phyloP scores from a whole-genome alignment of 2,888 invertebrate species.

The Harpalus rufipes region DNA sequence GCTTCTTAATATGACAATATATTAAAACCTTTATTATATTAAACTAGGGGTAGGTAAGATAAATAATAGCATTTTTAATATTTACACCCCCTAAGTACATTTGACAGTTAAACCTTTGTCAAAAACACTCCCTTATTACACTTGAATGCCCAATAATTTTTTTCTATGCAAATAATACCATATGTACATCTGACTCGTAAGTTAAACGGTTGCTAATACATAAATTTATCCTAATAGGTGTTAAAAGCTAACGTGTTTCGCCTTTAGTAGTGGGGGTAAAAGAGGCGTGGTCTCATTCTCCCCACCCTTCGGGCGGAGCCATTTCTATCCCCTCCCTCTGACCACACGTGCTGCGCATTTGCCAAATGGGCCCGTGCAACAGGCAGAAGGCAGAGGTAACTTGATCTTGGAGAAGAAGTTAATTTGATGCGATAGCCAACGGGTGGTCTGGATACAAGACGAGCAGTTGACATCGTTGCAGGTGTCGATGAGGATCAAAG shows the following conservation, averaged over 20 bases:
- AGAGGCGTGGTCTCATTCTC: conserved; percentile 29
- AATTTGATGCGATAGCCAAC: conserved; percentile 20
- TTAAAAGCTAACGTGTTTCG: conserved; percentile 69
- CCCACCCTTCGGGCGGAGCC: conserved; percentile 5
- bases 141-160: conserved; percentile 55
- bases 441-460: conserved; percentile 31
- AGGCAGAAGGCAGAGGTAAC: conserved; percentile 59
- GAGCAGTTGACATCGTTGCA: conserved; percentile 22
- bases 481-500: conserved; percentile 17
- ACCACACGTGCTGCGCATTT: conserved; percentile 66
- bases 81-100: conserved; percentile 14
- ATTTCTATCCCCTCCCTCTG: conserved; percentile 38
- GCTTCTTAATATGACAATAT: background rate
- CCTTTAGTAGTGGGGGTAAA: conserved; percentile 15
- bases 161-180: conserved; percentile 71
- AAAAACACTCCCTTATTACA: conserved; percentile 25
- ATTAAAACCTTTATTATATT: background rate
- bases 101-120: conserved; percentile 29
- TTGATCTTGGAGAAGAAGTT: conserved; percentile 46
- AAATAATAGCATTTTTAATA: conserved; percentile 29
- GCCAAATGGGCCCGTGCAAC: conserved; percentile 62
- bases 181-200: conserved; percentile 70
- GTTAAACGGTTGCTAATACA: conserved; percentile 72
- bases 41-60: background rate
- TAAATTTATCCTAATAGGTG: conserved; percentile 72